Base-by-base conservation (phyloP, 2,888 invertebrate genomes). In the Pseudococcus longispinus region DNA sequence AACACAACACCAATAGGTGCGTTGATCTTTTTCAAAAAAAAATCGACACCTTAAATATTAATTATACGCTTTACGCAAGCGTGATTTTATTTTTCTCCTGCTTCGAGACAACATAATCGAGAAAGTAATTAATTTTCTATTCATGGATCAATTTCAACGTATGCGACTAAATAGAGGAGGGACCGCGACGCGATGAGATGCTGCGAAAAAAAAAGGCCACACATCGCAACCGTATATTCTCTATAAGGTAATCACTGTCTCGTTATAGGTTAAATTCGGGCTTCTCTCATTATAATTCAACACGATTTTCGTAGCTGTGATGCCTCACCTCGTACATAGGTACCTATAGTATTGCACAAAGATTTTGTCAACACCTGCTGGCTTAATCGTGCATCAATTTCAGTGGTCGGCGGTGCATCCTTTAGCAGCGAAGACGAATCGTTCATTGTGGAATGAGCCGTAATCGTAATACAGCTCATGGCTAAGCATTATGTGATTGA, bases 51-150 rank as follows among this genome's bases (percentile, higher is more conserved):
- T n/a, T 18, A 70, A 70, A 70, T 70, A 70, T 29, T 70, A 70
- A 70, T 70, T 70, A 70, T 29, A 20, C 23, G 23, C 70, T 70
- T 70, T 70, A 70, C 70, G 70, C 70, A 70, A 70, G 70, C 70
- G 29, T 29, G 70, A 70, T 29, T 70, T 70, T 37, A 37, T 37
- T 70, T 70, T 32, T 60, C 11, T 60, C 23, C 20, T 8, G 29
- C 29, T 29, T 70, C 11, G 29, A 70, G 29, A 29, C 70, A 70
- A 70, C 29, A 29, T 70, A 80, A 80, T 80, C 77, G 77, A 80
- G 77, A 80, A 80, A 80, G 77, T 80, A 80, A 80, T 80, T 80
- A 80, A 80, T 80, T 80, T 80, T 80, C 77, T 80, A 80, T 80
- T 80, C 77, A 80, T 37, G 77, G 77, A 37, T 80, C 20, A 80